Evolutionary conservation across 1,140 invertebrate species (phyloP), one percentile per base, ranked within the genome.

Genomic region (Chlorops oryzae): DNA sequence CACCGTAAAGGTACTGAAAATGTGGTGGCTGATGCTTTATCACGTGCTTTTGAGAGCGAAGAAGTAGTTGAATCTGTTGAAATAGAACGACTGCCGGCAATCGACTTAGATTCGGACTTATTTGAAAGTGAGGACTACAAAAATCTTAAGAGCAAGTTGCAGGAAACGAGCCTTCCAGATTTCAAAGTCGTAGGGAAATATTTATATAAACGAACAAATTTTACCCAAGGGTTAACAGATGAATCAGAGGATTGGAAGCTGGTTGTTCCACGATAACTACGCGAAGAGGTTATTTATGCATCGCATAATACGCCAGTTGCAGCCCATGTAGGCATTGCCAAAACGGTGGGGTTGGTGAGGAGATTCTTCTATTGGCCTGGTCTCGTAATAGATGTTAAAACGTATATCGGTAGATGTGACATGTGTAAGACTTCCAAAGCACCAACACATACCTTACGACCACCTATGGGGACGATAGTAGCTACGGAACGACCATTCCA

Each of bases 151-250:
- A 13, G 34, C 12, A 12, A 28, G 2, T 7, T 44, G 3, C 56
- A 58, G 13, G 25, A 51, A 18, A 17, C 18, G 5, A 34, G 25
- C 21, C 32, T 54, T 2, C 51, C 51, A 12, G 53, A 55, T 47
- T 17, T 57, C 1, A 51, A 24, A 15, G 18, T 58, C 24, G 13
- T 28, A 10, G 54, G 38, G 0, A 39, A 50, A 7, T 39, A 45
- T 34, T 28, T 50, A 1, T 58, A 55, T 15, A 58, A 49, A 21
- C 34, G 45, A 28, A 51, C 37, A 2, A 38, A 54, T 23, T 32
- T 17, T 25, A 20, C 35, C 3, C 44, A 2, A 1, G 44, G 34
- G 5, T 45, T 22, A 22, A 20, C 6, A 6, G 18, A 6, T 6
- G 39, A 41, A 13, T 13, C 15, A 21, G 6, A 41, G 7, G 21